Percentiles rank a stretch among this genome's conserved stretches.
These are phyloP conservation scores for Perdita meconis DNA, from an alignment of 2,888 invertebrate genomes.

Conservation along the genomic window DNA sequence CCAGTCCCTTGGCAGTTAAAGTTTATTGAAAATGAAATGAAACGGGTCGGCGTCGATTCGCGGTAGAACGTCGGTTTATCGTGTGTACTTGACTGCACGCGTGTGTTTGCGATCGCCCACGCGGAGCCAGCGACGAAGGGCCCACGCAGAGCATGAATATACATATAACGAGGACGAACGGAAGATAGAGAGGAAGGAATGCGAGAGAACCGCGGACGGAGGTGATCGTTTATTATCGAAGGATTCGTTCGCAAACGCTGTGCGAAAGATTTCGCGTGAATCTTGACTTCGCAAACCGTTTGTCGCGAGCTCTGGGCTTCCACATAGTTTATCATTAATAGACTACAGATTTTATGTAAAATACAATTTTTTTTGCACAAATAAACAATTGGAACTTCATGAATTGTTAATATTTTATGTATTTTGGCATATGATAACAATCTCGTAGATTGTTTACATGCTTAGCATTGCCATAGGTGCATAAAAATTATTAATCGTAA, in stretches of 20 bases:
- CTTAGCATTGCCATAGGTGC: too few species aligned
- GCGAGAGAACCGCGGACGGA: slow-evolving; percentile 41
- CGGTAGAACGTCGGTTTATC: slow-evolving; percentile 26
- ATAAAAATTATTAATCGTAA: too few species aligned
- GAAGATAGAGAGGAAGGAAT: slow-evolving; percentile 54
- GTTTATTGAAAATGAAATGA: slow-evolving; percentile 51
- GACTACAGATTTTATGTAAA: too few species aligned
- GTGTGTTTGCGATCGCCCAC: slow-evolving; percentile 60
- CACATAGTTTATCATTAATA: too few species aligned
- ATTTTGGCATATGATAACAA: too few species aligned
- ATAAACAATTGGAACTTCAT: too few species aligned
- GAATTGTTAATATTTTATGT: too few species aligned
- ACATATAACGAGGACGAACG: slow-evolving; percentile 44
- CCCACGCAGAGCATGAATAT: slow-evolving; percentile 67
- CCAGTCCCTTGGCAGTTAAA: slow-evolving; percentile 11
- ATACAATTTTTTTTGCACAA: too few species aligned
- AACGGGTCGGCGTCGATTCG: slow-evolving; percentile 29
- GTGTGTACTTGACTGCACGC: slow-evolving; percentile 27
- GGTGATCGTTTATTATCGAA: slow-evolving; percentile 53
- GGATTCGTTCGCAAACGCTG: slow-evolving; percentile 20
- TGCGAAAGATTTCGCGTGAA: background rate
- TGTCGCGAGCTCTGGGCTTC: too few species aligned
- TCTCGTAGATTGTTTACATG: too few species aligned
- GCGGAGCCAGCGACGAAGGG: slow-evolving; percentile 41
- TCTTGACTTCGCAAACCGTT: too few species aligned